Percentiles rank a stretch among this genome's conserved stretches.
phyloP scores from a whole-genome alignment of 37 sponge, comb jelly and placozoan genomes.

The Agelas oroides region DNA sequence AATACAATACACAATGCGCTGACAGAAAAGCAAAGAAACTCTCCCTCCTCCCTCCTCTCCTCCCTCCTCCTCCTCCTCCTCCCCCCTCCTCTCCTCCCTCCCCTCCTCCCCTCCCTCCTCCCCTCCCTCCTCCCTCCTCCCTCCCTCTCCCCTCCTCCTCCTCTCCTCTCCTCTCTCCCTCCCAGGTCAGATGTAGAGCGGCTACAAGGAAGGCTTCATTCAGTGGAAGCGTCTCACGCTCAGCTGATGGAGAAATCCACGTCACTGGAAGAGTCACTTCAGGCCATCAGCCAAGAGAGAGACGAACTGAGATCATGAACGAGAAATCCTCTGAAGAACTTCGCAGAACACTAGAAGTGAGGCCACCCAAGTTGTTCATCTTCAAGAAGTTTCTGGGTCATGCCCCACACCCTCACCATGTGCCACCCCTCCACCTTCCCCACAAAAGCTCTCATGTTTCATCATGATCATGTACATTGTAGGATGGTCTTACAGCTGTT shows the following conservation, averaged over 20 bases:
- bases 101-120: neutral
- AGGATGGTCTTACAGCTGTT: too few relatives aligned
- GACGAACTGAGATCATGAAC: slow-evolving; percentile 53
- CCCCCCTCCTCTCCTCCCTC: neutral
- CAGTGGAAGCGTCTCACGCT: slow-evolving; percentile 15
- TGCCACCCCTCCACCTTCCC: too few relatives aligned
- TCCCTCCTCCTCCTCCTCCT: neutral
- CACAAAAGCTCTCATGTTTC: too few relatives aligned
- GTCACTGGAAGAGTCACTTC: slow-evolving; percentile 22
- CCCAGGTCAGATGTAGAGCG: slow-evolving; percentile 36
- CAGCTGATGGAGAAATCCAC: slow-evolving; percentile 36
- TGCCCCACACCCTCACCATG: too few relatives aligned
- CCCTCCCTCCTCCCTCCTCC: too few relatives aligned
- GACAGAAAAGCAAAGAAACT: too few relatives aligned
- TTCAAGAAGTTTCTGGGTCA: too few relatives aligned
- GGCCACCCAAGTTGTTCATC: too few relatives aligned
- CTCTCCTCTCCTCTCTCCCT: too few relatives aligned
- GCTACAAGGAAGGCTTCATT: slow-evolving; percentile 11
- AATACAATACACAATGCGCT: too few relatives aligned
- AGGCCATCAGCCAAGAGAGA: slow-evolving; percentile 48
- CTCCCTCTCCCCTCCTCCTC: too few relatives aligned
- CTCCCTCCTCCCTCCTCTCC: neutral
- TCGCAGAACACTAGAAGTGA: slow-evolving; percentile 34
- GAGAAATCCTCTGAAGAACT: slow-evolving; percentile 51
- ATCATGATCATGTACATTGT: too few relatives aligned